Evolutionary conservation across 1,140 invertebrate species (phyloP).

Genomic region (Lordiphosa collinella): DNA sequence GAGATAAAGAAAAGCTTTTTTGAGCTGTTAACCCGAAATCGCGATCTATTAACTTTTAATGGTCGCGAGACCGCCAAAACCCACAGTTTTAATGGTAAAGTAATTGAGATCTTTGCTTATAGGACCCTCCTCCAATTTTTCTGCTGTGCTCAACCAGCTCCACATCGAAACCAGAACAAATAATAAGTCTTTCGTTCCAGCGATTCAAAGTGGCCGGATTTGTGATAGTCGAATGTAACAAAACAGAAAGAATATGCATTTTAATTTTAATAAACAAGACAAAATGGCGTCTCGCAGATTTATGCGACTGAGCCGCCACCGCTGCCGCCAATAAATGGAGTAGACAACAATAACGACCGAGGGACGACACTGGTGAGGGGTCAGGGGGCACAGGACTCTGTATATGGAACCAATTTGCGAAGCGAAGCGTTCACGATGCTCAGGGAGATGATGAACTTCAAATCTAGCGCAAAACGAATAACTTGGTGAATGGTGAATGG

Average conservation of each 20-base stretch:
- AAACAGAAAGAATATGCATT: conserved; percentile 51
- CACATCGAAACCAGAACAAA: no score
- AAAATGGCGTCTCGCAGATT: conserved; percentile 65
- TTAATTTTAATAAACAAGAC: conserved; percentile 76
- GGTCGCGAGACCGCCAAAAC: no score
- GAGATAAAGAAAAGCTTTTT: no score
- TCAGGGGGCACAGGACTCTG: background rate
- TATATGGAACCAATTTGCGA: conserved; percentile 58
- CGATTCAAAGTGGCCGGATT: background rate
- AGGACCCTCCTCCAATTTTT: no score
- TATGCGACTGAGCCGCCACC: conserved; percentile 42
- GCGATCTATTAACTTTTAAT: no score
- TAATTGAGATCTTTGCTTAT: no score
- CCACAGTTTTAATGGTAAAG: no score
- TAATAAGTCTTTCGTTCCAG: no score
- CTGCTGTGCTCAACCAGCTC: no score
- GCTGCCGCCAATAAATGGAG: conserved; percentile 48
- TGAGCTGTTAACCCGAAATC: no score
- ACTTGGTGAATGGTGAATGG: conserved; percentile 44
- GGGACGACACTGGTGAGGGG: background rate
- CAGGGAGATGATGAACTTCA: conserved; percentile 55
- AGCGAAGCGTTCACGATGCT: conserved; percentile 19
- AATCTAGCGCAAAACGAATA: conserved; percentile 65
- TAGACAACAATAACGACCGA: conserved; percentile 51
- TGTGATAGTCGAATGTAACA: conserved; percentile 2